Percentiles rank a stretch among this genome's conserved stretches.
Conservation (phyloP, 2,113 vertebrate genomes). For the Poecile atricapillus region DNA sequence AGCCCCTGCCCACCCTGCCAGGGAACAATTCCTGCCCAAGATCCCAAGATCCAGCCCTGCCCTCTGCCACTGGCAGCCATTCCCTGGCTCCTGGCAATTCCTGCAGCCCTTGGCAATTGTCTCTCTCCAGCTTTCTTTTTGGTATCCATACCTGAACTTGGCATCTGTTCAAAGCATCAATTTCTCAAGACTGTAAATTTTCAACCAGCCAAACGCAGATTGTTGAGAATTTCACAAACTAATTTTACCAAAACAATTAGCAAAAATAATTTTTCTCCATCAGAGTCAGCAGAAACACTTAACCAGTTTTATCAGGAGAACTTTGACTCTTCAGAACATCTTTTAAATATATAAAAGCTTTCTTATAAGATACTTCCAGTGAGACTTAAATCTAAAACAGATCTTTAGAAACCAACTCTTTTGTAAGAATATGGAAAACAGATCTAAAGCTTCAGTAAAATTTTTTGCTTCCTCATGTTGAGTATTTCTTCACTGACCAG, state of each 20-base stretch:
- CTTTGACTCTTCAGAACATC: not conserved
- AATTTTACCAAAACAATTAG: not conserved
- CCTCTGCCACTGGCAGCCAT: fast-evolving
- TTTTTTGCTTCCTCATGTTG: constrained; percentile 11
- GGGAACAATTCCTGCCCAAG: not conserved
- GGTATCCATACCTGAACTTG: not conserved
- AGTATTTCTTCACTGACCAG: constrained; percentile 29
- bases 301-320: not conserved
- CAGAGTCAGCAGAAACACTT: not conserved
- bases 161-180: not conserved
- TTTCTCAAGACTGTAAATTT: not conserved
- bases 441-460: not conserved
- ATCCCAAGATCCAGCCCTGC: not conserved
- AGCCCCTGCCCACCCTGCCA: not conserved
- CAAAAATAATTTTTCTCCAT: not conserved
- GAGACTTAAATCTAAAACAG: not conserved
- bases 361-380: not conserved
- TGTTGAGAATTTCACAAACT: not conserved
- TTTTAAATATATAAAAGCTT: not conserved
- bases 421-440: constrained; percentile 30
- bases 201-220: not conserved
- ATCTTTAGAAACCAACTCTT: not conserved
- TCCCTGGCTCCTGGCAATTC: not conserved
- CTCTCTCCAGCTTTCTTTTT: not conserved
- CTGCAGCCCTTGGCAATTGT: not conserved